Percentiles rank a stretch among this genome's conserved stretches.
Evolutionary conservation across 1,140 invertebrate species (phyloP).

Genomic region (Macrostomum lignano): DNA sequence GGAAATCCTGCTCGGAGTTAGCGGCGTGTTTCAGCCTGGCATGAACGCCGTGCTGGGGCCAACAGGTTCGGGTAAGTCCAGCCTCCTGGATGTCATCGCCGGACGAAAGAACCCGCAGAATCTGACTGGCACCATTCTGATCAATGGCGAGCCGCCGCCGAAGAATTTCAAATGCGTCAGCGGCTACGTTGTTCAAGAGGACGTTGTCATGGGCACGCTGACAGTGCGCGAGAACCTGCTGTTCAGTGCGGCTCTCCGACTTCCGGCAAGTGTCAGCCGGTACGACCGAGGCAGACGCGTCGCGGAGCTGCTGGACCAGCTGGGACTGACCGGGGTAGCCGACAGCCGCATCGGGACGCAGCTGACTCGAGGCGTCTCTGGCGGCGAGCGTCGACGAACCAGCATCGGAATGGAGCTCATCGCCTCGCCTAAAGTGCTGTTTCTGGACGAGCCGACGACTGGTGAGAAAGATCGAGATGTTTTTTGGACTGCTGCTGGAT

Average conservation of each 20-base stretch:
- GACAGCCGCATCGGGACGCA: slow-evolving; percentile 19
- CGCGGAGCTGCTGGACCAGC: slow-evolving; percentile 15
- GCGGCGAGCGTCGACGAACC: slow-evolving; percentile 22
- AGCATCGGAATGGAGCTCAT: slow-evolving; percentile 28
- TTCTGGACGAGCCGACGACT: slow-evolving; percentile 28
- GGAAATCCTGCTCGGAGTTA: no score
- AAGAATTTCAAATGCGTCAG: slow-evolving; percentile 25
- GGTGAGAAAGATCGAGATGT: no score
- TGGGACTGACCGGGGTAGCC: slow-evolving; percentile 16
- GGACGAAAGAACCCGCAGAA: slow-evolving; percentile 19
- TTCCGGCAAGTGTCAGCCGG: slow-evolving; percentile 10
- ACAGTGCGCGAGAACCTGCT: slow-evolving; percentile 17
- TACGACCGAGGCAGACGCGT: slow-evolving; percentile 13
- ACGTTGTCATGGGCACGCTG: slow-evolving; percentile 10
- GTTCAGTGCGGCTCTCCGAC: slow-evolving; percentile 20
- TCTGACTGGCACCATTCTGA: slow-evolving; percentile 15
- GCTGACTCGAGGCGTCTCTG: slow-evolving; percentile 23
- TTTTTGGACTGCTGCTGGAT: no score
- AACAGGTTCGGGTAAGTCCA: slow-evolving; percentile 10
- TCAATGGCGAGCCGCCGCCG: slow-evolving; percentile 21
- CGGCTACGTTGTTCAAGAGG: slow-evolving; percentile 25
- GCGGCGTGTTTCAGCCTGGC: slow-evolving; percentile 3
- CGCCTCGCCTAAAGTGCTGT: slow-evolving; percentile 21
- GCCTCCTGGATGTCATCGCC: slow-evolving; percentile 23
- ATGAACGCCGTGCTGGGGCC: slow-evolving; percentile 6